Percentiles rank a stretch among this genome's conserved stretches.
These are phyloP conservation scores for Zonitis immaculata DNA, from an alignment of 2,888 invertebrate genomes.

Conservation along the genomic window DNA sequence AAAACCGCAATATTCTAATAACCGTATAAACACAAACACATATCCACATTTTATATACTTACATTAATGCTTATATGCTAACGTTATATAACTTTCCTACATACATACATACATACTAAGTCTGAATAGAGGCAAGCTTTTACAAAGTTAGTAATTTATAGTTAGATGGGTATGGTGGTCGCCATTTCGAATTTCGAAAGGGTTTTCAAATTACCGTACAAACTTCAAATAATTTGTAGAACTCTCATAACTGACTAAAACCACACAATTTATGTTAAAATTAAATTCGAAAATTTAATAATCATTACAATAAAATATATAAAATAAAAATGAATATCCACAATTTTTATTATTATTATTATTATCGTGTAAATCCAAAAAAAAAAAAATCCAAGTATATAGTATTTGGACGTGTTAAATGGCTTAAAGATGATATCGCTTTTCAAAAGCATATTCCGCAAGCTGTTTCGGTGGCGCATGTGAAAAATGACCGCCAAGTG, in stretches of 20 bases:
- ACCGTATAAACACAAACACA: conserved; percentile 6
- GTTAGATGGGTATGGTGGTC: conserved; percentile 3
- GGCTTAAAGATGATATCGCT: conserved; percentile 43
- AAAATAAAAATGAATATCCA: too few relatives aligned
- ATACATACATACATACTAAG: background rate
- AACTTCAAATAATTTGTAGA: conserved; percentile 1
- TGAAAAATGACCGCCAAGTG: conserved; percentile 19
- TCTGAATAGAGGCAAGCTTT: conserved; percentile 1
- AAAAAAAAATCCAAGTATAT: conserved; percentile 11
- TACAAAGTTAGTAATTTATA: conserved; percentile 8
- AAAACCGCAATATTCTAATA: conserved; percentile 30
- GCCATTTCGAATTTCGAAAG: conserved; percentile 1
- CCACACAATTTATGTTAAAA: conserved; percentile 1
- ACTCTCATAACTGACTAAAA: background rate
- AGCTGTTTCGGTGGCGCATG: conserved; percentile 22
- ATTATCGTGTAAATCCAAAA: background rate
- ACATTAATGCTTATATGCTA: conserved; percentile 5
- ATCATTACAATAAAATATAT: too few relatives aligned
- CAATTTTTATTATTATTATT: background rate
- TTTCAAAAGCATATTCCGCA: conserved; percentile 36
- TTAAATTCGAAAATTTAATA: background rate
- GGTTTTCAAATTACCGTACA: conserved; percentile 1
- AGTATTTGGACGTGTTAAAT: conserved; percentile 33
- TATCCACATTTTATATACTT: conserved; percentile 1
- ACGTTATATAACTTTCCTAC: background rate